Percentiles rank a stretch among this genome's conserved stretches.
phyloP scores from a whole-genome alignment of 2,113 vertebrate species.

The Nycticebus coucang region DNA sequence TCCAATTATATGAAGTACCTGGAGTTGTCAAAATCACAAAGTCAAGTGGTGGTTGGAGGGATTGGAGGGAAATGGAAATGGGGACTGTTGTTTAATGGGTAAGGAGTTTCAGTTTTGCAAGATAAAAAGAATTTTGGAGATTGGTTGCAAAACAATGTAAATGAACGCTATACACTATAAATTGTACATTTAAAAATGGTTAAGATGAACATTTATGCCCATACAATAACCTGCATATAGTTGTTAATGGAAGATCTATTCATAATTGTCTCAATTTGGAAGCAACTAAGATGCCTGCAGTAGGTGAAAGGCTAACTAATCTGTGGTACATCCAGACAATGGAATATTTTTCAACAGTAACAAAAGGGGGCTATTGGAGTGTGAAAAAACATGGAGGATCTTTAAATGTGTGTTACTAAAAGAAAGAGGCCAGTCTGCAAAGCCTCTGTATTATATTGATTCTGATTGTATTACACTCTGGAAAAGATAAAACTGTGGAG shows the following conservation, averaged over 20 bases:
- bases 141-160: neutral
- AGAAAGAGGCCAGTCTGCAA: neutral
- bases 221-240: neutral
- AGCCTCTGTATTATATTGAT: neutral
- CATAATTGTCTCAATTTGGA: neutral
- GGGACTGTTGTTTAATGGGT: neutral
- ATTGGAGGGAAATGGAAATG: accelerated
- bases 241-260: neutral
- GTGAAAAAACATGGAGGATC: neutral
- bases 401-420: neutral
- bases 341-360: neutral
- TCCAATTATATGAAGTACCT: accelerated
- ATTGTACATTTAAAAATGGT: neutral
- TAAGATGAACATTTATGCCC: neutral
- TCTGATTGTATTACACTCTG: neutral
- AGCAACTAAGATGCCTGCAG: neutral
- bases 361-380: neutral
- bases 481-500: neutral
- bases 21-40: neutral
- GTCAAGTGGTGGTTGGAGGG: accelerated
- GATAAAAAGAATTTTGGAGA: neutral
- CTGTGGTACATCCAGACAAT: neutral
- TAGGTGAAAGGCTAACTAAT: neutral
- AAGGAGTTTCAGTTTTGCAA: neutral
- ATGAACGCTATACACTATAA: neutral